A percentile compares a stretch with the other conserved stretches of the same genome.
Evolutionary conservation across 2,888 invertebrate genomes (phyloP).

Genomic region (Pecten maximus): DNA sequence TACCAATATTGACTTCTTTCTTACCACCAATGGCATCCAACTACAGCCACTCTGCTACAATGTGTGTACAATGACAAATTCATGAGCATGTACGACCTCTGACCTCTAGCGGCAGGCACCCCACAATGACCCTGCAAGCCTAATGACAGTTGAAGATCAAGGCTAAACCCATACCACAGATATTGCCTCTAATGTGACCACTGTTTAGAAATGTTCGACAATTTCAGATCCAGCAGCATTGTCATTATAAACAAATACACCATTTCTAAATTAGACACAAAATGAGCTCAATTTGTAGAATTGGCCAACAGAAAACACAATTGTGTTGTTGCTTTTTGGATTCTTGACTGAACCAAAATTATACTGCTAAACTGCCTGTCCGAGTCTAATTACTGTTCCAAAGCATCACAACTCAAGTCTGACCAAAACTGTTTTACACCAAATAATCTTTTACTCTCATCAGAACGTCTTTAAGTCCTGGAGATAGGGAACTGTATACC

Average conservation of each 20-base stretch:
- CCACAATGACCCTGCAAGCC: not conserved
- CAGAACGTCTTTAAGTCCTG: not conserved
- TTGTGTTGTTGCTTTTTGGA: not conserved
- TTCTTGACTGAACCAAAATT: not conserved
- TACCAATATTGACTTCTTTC: not conserved
- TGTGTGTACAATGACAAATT: not conserved
- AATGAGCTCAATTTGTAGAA: not conserved
- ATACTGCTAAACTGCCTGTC: not conserved
- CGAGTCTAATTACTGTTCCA: not conserved
- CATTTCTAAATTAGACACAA: not conserved
- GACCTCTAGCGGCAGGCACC: not conserved
- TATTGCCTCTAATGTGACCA: slow-evolving; percentile 1
- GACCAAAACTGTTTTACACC: not conserved
- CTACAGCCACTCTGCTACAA: not conserved
- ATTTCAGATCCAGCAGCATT: not conserved
- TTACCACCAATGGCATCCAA: not conserved
- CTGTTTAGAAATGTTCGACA: not conserved
- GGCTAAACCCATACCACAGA: not conserved
- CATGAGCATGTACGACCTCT: not conserved
- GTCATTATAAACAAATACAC: not conserved
- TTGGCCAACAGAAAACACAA: not conserved
- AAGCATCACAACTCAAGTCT: not conserved
- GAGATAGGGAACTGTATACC: not conserved
- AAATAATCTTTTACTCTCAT: not conserved
- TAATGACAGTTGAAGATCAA: not conserved